Conservation (phyloP, 2,797 vertebrate genomes). For the Acrossocheilus fasciatus region DNA sequence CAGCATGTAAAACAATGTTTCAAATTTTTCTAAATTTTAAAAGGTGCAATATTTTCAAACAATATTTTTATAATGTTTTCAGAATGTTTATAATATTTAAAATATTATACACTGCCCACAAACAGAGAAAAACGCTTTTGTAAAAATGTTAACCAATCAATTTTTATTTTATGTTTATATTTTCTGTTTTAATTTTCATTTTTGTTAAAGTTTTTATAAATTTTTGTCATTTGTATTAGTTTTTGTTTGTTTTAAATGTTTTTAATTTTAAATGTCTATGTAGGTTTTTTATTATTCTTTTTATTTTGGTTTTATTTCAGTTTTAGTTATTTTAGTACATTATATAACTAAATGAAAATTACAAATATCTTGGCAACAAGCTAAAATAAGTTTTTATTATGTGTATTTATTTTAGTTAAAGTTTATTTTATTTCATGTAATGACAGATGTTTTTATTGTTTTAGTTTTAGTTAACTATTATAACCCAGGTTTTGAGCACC, state of each 20-base stretch:
- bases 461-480: neutral
- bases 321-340: neutral
- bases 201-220: too few relatives aligned
- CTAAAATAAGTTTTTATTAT: too few relatives aligned
- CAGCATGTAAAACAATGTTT: too few relatives aligned
- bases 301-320: neutral
- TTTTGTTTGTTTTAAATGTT: neutral
- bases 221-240: neutral
- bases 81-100: neutral
- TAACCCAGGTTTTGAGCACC: neutral
- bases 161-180: too few relatives aligned
- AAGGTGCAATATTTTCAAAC: neutral
- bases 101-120: neutral
- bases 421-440: neutral
- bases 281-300: too few relatives aligned
- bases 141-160: too few relatives aligned
- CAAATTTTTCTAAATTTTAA: neutral
- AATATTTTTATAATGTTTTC: too few relatives aligned
- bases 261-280: neutral
- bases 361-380: too few relatives aligned
- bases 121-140: too few relatives aligned
- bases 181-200: too few relatives aligned
- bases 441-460: neutral
- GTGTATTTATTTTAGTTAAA: too few relatives aligned
- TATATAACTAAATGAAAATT: neutral